Evolutionary conservation across 1,140 invertebrate genomes (phyloP), one percentile per base, ranked within the genome.

Genomic region (Arctopsyche grandis): DNA sequence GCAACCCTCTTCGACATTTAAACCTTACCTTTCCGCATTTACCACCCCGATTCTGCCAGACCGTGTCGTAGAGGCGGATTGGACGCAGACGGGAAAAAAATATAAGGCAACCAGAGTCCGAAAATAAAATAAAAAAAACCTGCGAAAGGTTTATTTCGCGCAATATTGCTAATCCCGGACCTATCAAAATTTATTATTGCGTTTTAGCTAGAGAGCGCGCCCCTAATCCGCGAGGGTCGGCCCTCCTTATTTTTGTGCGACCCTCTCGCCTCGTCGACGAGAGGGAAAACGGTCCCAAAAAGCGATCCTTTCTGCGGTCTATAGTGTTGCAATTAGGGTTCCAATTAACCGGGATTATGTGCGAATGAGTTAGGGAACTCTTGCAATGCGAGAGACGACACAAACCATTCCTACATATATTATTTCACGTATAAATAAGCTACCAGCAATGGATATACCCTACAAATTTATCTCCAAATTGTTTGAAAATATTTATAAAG

Each of bases 331-430:
- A 77, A 77, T 77, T 77, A 77, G 21, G 29, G 76, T 63, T 12
- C 76, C 66, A 77, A 77, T 77, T 77, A 77, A 77, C 76, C 24
- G 52, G 76, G 76, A 77, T 77, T 77, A 69, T 70, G 76, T 77
- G 10, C 14, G 76, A 69, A 69, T 63, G n/a, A 43, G 21, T 48
- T 5, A 63, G 52, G 52, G 24, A 58, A 74, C 52, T 46, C 71
- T 19, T 19, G 75, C 38, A 66, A 5, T 52, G 29, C 29, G 29
- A 38, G 29, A 38, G 29, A 38, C 29, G 29, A 1, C 29, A 7
- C 7, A 38, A 38, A 38, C 29, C 29, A 4, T 38, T 38, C 29
- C 29, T 7, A n/a, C n/a, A n/a, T n/a, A 38, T 38, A 38, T 38
- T 38, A 38, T 38, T 38, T 38, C 29, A 38, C 7, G 7, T 38